Evolutionary conservation across 2,797 vertebrate genomes (phyloP), one percentile per base, ranked within the genome.

Genomic region (Antrozous pallidus): DNA sequence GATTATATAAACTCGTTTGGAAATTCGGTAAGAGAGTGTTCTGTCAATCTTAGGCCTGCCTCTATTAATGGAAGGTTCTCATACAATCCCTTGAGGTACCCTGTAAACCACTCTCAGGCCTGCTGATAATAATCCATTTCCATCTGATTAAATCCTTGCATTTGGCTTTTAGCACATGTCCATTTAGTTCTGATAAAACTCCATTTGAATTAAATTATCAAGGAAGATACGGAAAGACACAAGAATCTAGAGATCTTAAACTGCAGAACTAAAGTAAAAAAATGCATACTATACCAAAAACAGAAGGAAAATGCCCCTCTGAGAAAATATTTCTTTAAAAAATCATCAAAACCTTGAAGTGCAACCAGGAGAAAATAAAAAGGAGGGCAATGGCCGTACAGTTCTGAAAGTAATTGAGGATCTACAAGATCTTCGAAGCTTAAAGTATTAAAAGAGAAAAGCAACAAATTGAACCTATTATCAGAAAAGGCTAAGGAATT

Each of bases 401-500:
- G 36, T 91, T 85, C 16, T 42, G 45, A 61, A 42, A 84, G n/a
- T 45, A 47, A 36, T 33, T 78, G 77, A 31, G 17, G 5, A 85
- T 65, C 51, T 51, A 7, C 10, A 77, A 73, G n/a, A 13, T 88
- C 58, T 90, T 86, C 79, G 67, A 86, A 38, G 20, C 22, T 82
- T 91, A 67, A 54, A 94, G 51, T 69, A 61, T 58, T 74, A 22
- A 13, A 67, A 96, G 78, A 70, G 33, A 91, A 81, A 95, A 45
- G 40, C 38, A 54, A 11, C 63, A 93, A 83, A 74, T 63, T 87
- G 42, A 94, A 95, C 69, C 89, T 90, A 94, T 42, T 33, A 40
- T 42, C 33, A 96, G 88, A 74, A 63, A 93, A 96, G 56, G 7
- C 7, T 54, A 42, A 88, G 86, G 92, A 87, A 81, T 94, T 56